A percentile compares a stretch with the other conserved stretches of the same genome.
Conservation (phyloP, 2,113 vertebrate species). For the Hypanus sabinus region DNA sequence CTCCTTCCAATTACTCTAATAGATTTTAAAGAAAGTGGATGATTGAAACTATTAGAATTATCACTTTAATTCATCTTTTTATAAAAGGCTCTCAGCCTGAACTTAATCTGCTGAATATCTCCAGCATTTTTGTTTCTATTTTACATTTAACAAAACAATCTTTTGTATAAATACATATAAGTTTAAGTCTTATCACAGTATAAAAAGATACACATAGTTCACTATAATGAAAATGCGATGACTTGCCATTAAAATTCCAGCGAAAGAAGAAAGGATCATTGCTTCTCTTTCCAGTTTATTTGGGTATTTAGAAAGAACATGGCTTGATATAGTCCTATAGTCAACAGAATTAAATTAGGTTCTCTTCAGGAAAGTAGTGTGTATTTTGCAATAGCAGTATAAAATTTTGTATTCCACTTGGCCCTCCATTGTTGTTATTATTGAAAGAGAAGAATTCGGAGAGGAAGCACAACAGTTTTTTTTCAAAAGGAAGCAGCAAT, state of each 20-base stretch:
- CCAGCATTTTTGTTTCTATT: too few species aligned
- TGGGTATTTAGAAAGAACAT: constrained; percentile 48
- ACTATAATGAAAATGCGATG: background rate
- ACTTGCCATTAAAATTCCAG: constrained; percentile 71
- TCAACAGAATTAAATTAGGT: background rate
- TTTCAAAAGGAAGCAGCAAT: background rate
- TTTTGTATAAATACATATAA: background rate
- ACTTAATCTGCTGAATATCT: background rate
- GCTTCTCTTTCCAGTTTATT: constrained; percentile 65
- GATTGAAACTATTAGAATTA: background rate
- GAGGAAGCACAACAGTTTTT: background rate
- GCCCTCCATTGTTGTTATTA: background rate
- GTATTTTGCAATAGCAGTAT: background rate
- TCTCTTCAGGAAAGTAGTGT: background rate
- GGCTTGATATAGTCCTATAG: constrained; percentile 46
- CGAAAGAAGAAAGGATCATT: constrained; percentile 79
- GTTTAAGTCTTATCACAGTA: background rate
- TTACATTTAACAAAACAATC: background rate
- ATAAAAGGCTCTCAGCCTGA: background rate
- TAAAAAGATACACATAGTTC: background rate
- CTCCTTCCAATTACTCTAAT: background rate
- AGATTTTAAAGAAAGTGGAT: background rate
- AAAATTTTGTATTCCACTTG: background rate
- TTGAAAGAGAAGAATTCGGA: background rate
- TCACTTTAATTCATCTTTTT: background rate